These are phyloP conservation scores for Nymphalis urticae DNA, from an alignment of 2,888 invertebrate genomes.

Conservation along the genomic window DNA sequence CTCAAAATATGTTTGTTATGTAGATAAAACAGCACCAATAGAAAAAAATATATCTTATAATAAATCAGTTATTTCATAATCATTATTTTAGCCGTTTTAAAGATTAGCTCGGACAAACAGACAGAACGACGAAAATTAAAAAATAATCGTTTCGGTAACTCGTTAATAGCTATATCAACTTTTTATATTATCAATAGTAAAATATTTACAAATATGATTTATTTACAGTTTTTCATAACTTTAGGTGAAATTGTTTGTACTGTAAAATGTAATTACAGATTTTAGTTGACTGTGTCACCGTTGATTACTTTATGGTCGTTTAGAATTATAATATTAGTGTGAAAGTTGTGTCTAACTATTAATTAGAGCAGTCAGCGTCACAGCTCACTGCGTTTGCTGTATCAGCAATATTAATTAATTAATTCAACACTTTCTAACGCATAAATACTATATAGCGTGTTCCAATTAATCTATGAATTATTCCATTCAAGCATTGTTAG, in stretches of 20 bases:
- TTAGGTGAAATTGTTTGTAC: not conserved
- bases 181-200: no score
- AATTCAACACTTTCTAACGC: constrained; percentile 8
- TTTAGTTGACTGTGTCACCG: not conserved
- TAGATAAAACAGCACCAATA: no score
- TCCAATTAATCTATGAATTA: constrained; percentile 8
- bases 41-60: no score
- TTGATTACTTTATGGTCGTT: not conserved
- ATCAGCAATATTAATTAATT: constrained; percentile 1
- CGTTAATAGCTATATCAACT: no score
- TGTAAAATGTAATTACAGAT: not conserved
- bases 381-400: not conserved
- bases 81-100: no score
- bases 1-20: no score
- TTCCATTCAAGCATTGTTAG: constrained; percentile 15
- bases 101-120: no score
- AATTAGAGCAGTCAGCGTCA: constrained; percentile 5
- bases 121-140: no score
- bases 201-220: no score
- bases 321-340: not conserved
- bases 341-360: not conserved
- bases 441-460: constrained; percentile 4
- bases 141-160: no score
- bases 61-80: no score
- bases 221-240: not conserved